These are phyloP conservation scores for Florisuga fusca DNA, from an alignment of 2,797 vertebrate species.

Conservation along the genomic window DNA sequence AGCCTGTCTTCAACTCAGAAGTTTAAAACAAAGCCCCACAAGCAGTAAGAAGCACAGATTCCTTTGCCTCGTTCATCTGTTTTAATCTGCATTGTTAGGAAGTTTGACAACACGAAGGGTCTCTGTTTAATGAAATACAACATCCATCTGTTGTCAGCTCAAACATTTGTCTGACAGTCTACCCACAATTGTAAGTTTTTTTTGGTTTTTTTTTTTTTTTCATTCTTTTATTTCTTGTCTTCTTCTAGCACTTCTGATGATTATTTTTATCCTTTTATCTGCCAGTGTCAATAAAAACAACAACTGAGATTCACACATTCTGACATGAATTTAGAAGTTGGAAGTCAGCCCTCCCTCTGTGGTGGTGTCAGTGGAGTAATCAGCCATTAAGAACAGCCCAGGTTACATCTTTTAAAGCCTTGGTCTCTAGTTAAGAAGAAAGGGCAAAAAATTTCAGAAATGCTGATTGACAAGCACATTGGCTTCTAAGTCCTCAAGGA, in stretches of 20 bases:
- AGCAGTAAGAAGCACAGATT: background rate
- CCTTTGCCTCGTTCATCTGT: background rate
- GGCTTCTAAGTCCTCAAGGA: background rate
- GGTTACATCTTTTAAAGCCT: background rate
- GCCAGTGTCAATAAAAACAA: background rate
- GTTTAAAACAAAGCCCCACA: background rate
- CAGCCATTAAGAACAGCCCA: background rate
- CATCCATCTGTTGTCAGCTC: background rate
- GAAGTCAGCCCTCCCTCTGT: background rate
- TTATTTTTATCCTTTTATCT: constrained; percentile 55
- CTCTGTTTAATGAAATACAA: background rate
- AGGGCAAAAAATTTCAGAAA: background rate
- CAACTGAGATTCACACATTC: background rate
- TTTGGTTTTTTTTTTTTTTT: background rate
- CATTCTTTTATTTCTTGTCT: constrained; percentile 4
- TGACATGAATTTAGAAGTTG: background rate
- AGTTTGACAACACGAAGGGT: background rate
- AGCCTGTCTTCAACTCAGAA: background rate
- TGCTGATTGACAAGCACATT: background rate
- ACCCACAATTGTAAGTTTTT: background rate
- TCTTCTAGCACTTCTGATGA: background rate
- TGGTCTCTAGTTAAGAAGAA: background rate
- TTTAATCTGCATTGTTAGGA: background rate
- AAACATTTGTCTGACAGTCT: background rate
- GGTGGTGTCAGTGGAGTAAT: background rate